phyloP scores from a whole-genome alignment of 53 echinoderm and acorn worm genomes.

The Temnopleurus reevesii region DNA sequence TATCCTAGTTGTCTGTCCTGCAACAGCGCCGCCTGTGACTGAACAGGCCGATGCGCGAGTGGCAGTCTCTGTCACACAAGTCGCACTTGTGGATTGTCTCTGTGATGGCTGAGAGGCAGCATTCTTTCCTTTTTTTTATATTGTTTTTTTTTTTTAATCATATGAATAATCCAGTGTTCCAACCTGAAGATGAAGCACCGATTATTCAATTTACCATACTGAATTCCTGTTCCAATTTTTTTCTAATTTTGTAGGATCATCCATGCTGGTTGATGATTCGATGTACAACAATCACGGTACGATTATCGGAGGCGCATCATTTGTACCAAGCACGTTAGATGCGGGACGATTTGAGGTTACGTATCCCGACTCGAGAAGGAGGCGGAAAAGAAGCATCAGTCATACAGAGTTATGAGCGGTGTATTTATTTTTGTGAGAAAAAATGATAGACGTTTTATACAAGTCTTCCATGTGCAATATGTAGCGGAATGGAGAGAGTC shows the following conservation, averaged over 20 bases:
- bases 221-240: neutral
- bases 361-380: slow-evolving; percentile 78
- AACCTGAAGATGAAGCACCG: neutral
- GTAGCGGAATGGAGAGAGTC: neutral
- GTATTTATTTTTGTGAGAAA: neutral
- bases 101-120: too few relatives aligned
- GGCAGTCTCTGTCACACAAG: too few relatives aligned
- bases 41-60: too few relatives aligned
- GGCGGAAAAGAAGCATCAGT: slow-evolving; percentile 56
- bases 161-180: neutral
- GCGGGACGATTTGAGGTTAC: slow-evolving; percentile 88
- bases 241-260: slow-evolving; percentile 59
- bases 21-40: too few relatives aligned
- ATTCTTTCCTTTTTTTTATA: neutral
- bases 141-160: neutral
- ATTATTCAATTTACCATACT: neutral
- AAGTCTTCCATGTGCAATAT: neutral
- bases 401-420: slow-evolving; percentile 25
- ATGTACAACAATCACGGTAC: slow-evolving; percentile 84
- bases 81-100: too few relatives aligned
- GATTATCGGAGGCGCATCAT: slow-evolving; percentile 71
- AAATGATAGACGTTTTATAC: too few relatives aligned
- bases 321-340: slow-evolving; percentile 88
- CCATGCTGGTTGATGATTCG: slow-evolving; percentile 79
- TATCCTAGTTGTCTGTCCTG: too few relatives aligned